Evolutionary conservation across 1,140 invertebrate species (phyloP), one percentile per base, ranked within the genome.

Genomic region (Drosophila funebris): DNA sequence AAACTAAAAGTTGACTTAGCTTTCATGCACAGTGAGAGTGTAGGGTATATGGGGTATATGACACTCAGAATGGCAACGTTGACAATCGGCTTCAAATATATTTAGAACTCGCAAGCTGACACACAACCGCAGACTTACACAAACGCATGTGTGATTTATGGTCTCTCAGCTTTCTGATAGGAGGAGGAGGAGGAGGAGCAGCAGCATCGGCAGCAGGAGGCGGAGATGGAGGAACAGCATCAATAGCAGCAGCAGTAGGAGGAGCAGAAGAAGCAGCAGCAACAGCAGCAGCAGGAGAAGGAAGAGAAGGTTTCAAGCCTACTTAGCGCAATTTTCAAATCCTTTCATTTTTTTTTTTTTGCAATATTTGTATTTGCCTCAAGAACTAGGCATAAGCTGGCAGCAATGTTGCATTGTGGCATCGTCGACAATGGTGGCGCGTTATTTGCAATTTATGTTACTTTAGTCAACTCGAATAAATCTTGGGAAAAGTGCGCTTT

Each of bases 391-490:
- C n/a, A 14, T 43, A 43, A 31, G 27, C 58, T 70, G 63, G 71
- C 70, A 67, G 62, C 60, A 70, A 78, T 78, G 78, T 82, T 62
- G 79, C 79, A 74, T 72, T 78, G 58, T 76, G 56, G 24, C 64
- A 67, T 67, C 36, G 56, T 41, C 29, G 57, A 67, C 61, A 70
- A 61, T 76, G 58, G 60, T 18, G 37, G 5, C 56, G 57, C 63
- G 68, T 60, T 82, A 83, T 72, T 82, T 39, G 83, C 78, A 87
- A 87, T 76, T 87, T 87, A 87, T 85, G 82, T 82, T 87, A 87
- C 78, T 85, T 87, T 71, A 63, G 62, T 72, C 71, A 85, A 85
- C 82, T 85, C 78, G 50, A 62, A 85, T 85, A 85, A 85, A 85
- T 85, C 83, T 82, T 74, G 48, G 41, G 54, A 48, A 52, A 60